Conservation (phyloP, 2,113 vertebrate species). For the Nesogale talazaci region DNA sequence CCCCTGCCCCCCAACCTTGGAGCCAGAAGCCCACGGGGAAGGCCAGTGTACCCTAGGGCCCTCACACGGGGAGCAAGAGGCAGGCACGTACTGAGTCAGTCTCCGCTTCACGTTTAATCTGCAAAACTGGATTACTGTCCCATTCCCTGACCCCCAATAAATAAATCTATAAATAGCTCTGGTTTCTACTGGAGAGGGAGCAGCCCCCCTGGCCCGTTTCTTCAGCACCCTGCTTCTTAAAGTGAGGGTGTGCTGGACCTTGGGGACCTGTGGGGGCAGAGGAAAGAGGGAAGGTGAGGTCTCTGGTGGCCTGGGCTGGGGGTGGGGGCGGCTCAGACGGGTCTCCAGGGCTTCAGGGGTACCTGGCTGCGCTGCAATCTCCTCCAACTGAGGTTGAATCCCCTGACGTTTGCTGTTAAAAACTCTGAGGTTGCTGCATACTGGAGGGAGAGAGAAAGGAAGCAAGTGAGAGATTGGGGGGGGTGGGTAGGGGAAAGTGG, state of each 20-base stretch:
- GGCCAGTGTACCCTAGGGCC: neutral
- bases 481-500: neutral
- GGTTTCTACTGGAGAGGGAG: neutral
- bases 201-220: neutral
- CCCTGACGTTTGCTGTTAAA: neutral
- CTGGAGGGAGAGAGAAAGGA: conserved; percentile 14
- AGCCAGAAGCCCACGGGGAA: neutral
- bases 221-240: neutral
- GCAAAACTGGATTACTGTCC: neutral
- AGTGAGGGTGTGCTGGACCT: conserved; percentile 5
- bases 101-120: conserved; percentile 67
- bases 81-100: neutral
- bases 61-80: neutral
- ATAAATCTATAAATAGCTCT: conserved; percentile 29
- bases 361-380: conserved; percentile 22
- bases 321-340: neutral
- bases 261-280: conserved; percentile 26
- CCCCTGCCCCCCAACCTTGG: rapidly evolving
- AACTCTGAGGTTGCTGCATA: neutral
- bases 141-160: neutral
- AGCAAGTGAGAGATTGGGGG: neutral
- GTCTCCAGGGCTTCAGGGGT: neutral
- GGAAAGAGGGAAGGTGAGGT: neutral
- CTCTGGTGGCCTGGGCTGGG: neutral
- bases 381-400: neutral